Evolutionary conservation across 2,888 invertebrate genomes (phyloP).

Genomic region (Neuroscelio doddi): DNA sequence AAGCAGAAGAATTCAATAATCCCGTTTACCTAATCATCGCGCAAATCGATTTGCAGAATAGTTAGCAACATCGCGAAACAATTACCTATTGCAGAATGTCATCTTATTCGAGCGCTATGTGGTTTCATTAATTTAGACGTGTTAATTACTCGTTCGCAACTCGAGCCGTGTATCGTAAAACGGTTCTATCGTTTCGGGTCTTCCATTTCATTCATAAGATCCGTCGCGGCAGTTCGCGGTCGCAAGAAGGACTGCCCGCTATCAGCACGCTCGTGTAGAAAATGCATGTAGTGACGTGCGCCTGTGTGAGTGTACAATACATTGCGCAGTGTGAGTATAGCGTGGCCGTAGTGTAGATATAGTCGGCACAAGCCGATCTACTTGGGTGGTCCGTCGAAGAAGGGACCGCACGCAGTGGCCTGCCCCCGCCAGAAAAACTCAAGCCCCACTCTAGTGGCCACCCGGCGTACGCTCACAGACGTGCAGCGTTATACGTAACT

Average conservation of each 20-base stretch:
- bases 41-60: too few relatives aligned
- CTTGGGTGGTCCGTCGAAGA: slow-evolving; percentile 71
- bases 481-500: slow-evolving; percentile 13
- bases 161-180: slow-evolving; percentile 23
- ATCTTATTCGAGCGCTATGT: background rate
- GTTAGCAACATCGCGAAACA: too few relatives aligned
- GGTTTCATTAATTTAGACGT: slow-evolving; percentile 32
- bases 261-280: slow-evolving; percentile 7
- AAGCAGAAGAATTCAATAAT: too few relatives aligned
- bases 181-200: slow-evolving; percentile 43
- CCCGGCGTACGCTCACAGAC: slow-evolving; percentile 52
- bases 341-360: slow-evolving; percentile 39
- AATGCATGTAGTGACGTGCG: too few relatives aligned
- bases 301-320: slow-evolving; percentile 30
- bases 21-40: too few relatives aligned
- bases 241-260: too few relatives aligned
- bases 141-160: slow-evolving; percentile 30
- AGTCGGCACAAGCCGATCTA: slow-evolving; percentile 65
- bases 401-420: slow-evolving; percentile 71
- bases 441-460: slow-evolving; percentile 50
- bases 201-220: slow-evolving; percentile 50
- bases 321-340: slow-evolving; percentile 30
- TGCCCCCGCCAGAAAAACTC: slow-evolving; percentile 69
- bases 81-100: too few relatives aligned
- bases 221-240: slow-evolving; percentile 43